phyloP scores from a whole-genome alignment of 2,113 vertebrate species.

The Rhadina sibilatrix region DNA sequence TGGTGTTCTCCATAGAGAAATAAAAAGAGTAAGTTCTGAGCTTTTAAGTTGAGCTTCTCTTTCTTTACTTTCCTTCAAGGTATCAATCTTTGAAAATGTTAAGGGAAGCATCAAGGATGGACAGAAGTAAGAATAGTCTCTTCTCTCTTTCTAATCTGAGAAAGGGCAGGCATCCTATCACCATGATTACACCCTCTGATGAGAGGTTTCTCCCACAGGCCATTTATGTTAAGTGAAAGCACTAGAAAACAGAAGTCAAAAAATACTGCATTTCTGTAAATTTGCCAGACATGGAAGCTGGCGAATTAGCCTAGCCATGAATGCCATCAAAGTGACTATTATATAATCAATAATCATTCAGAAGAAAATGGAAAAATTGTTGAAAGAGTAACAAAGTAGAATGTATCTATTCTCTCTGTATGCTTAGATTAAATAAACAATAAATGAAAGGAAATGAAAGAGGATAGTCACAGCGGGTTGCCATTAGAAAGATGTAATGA shows the following conservation, averaged over 20 bases:
- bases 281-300: background rate
- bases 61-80: background rate
- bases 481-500: background rate
- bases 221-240: background rate
- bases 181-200: background rate
- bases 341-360: constrained; percentile 30
- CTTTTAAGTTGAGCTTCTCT: background rate
- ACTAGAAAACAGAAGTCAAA: background rate
- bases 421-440: constrained; percentile 16
- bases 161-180: background rate
- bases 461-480: background rate
- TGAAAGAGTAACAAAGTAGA: background rate
- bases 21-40: background rate
- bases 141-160: background rate
- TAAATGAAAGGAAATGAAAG: constrained; percentile 32
- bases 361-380: background rate
- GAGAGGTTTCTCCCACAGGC: background rate
- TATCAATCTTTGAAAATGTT: background rate
- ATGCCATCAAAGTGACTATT: constrained; percentile 14
- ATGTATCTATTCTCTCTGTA: background rate
- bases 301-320: background rate
- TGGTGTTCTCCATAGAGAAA: background rate
- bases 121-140: background rate
- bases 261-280: background rate
- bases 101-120: background rate